Conservation (phyloP, 2,888 invertebrate genomes). For the Tenthredo amoena region DNA sequence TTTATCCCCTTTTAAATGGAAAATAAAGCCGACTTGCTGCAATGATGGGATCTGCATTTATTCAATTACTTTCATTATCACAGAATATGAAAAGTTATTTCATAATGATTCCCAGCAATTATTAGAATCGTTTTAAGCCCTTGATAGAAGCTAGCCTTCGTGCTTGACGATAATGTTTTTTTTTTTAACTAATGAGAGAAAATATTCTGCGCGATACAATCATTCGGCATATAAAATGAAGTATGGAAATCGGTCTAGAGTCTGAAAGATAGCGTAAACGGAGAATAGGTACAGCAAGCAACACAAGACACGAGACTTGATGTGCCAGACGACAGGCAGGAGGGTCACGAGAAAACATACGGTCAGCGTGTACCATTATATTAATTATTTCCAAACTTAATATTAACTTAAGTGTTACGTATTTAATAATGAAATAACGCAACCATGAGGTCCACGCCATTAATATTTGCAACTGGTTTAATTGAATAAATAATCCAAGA, state of each 20-base stretch:
- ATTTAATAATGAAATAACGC: conserved; percentile 16
- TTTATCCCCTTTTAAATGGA: background rate
- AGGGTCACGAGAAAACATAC: conserved; percentile 62
- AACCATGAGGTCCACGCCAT: conserved; percentile 17
- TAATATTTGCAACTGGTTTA: conserved; percentile 23
- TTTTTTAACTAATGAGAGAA: background rate
- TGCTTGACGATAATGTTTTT: background rate
- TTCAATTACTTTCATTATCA: background rate
- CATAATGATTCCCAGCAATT: background rate
- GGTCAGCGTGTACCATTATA: conserved; percentile 40
- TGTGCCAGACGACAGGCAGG: conserved; percentile 75
- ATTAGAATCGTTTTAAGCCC: background rate
- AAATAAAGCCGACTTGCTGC: background rate
- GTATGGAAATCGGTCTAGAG: background rate
- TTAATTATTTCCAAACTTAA: conserved; percentile 35
- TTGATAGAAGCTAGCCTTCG: background rate
- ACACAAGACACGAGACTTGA: conserved; percentile 76
- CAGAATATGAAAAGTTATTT: background rate
- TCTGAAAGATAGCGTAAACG: conserved; percentile 58
- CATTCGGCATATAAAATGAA: background rate
- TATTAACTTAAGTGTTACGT: conserved; percentile 14
- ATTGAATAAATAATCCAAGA: conserved; percentile 17
- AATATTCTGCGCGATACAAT: background rate
- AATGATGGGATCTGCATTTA: background rate
- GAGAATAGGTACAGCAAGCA: conserved; percentile 70